These are phyloP conservation scores for Microtus oregoni DNA, from an alignment of 2,113 vertebrate genomes.

Conservation along the genomic window DNA sequence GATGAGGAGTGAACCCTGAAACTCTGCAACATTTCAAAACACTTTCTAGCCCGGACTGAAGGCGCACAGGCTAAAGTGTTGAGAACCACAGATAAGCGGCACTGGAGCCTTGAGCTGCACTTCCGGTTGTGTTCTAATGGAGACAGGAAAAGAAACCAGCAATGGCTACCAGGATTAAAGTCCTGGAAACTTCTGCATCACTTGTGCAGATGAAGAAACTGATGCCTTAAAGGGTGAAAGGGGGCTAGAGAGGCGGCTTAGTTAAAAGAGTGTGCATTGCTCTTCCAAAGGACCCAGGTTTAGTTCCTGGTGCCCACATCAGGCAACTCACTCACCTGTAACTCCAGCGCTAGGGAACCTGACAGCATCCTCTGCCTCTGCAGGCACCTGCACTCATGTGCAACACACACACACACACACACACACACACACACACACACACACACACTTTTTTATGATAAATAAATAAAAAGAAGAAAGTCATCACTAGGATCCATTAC, in stretches of 20 bases:
- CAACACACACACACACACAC: background rate
- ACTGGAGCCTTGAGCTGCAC: background rate
- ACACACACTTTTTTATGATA: background rate
- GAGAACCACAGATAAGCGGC: background rate
- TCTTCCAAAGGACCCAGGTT: background rate
- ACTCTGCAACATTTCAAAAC: conserved; percentile 16
- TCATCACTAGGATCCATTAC: background rate
- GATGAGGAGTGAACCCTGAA: conserved; percentile 7
- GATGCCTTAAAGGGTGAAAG: background rate
- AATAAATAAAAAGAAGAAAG: background rate
- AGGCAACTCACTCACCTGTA: background rate
- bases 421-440: background rate
- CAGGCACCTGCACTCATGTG: background rate
- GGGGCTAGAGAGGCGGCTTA: background rate
- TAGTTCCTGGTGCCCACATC: background rate
- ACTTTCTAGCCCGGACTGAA: background rate
- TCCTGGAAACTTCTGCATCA: conserved; percentile 30
- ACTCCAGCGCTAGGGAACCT: background rate
- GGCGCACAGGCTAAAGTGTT: background rate
- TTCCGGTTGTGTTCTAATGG: background rate
- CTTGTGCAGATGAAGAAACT: conserved; percentile 12
- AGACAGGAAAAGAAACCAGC: conserved; percentile 17
- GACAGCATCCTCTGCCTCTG: background rate
- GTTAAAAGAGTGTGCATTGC: background rate
- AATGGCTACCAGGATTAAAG: background rate